These are phyloP conservation scores for Pandemis heparana DNA, from an alignment of 2,888 invertebrate genomes.

Conservation along the genomic window DNA sequence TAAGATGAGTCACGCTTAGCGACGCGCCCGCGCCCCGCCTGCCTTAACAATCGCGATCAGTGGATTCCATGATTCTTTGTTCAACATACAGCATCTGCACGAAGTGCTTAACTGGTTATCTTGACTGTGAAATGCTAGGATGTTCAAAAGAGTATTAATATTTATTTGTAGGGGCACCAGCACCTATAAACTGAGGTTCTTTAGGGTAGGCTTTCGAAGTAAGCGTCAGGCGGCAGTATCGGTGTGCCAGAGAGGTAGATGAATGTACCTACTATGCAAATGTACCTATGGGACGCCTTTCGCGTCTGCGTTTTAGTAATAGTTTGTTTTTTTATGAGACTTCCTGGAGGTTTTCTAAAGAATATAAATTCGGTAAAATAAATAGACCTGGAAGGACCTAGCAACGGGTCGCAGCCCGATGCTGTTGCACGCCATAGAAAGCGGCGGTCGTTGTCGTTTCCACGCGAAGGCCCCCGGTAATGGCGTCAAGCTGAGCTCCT, in stretches of 20 bases:
- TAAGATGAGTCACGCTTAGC: slow-evolving; percentile 84
- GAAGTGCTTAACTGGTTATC: slow-evolving; percentile 3
- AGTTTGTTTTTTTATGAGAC: not conserved
- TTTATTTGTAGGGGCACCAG: not conserved
- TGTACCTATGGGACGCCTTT: too few relatives aligned
- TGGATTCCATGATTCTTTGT: slow-evolving; percentile 47
- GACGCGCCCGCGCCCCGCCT: slow-evolving; percentile 73
- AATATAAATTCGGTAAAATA: slow-evolving; percentile 42
- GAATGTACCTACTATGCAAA: too few relatives aligned
- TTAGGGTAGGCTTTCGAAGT: too few relatives aligned
- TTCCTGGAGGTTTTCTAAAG: not conserved
- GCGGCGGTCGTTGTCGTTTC: slow-evolving; percentile 83
- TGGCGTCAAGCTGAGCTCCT: slow-evolving; percentile 70
- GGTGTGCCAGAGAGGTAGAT: too few relatives aligned
- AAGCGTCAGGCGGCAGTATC: too few relatives aligned
- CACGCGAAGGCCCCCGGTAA: slow-evolving; percentile 80
- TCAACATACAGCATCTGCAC: slow-evolving; percentile 39
- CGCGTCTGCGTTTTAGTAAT: not conserved
- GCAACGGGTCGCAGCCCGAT: slow-evolving; percentile 54
- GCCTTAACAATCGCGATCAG: slow-evolving; percentile 73
- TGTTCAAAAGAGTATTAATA: not conserved
- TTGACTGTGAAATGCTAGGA: not conserved
- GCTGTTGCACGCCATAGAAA: slow-evolving; percentile 72
- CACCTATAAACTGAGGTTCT: too few relatives aligned
- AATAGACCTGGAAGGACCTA: slow-evolving; percentile 61